These are phyloP conservation scores for Hemicrepidius hirtus DNA, from an alignment of 2,888 invertebrate genomes.

Conservation along the genomic window DNA sequence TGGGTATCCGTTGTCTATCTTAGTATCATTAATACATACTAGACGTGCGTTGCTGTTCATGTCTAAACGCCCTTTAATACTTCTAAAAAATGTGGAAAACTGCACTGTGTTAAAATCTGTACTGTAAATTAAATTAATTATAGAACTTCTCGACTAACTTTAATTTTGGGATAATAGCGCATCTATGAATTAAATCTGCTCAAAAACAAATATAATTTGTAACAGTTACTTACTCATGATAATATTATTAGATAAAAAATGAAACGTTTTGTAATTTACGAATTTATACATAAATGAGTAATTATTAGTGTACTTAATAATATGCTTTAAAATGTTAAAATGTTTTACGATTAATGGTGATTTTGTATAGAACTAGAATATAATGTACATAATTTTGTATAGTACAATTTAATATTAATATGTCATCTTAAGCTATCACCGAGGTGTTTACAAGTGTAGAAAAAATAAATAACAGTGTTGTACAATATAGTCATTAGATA, in stretches of 20 bases:
- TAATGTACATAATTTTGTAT: constrained; percentile 42
- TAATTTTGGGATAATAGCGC: too few species aligned
- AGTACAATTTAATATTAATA: constrained; percentile 9
- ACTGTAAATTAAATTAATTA: background rate
- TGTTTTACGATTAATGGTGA: constrained; percentile 29
- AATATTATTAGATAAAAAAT: background rate
- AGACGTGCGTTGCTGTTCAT: too few species aligned
- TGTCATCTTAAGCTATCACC: constrained; percentile 2
- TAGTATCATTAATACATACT: too few species aligned
- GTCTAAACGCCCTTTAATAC: too few species aligned
- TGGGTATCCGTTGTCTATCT: too few species aligned
- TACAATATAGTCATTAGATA: constrained; percentile 47
- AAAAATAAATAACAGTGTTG: constrained; percentile 39
- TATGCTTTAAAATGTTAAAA: constrained; percentile 22
- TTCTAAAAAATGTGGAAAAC: background rate
- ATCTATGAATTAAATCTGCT: too few species aligned
- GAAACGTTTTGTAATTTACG: background rate
- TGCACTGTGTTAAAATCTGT: background rate
- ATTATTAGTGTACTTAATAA: constrained; percentile 21
- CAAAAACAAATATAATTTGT: too few species aligned
- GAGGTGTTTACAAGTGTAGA: constrained; percentile 36
- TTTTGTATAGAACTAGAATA: constrained; percentile 47
- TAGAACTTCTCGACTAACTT: background rate
- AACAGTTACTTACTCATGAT: too few species aligned
- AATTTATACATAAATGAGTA: constrained; percentile 9